Conservation (phyloP, 2,888 invertebrate species). For the Lepas anatifera region DNA sequence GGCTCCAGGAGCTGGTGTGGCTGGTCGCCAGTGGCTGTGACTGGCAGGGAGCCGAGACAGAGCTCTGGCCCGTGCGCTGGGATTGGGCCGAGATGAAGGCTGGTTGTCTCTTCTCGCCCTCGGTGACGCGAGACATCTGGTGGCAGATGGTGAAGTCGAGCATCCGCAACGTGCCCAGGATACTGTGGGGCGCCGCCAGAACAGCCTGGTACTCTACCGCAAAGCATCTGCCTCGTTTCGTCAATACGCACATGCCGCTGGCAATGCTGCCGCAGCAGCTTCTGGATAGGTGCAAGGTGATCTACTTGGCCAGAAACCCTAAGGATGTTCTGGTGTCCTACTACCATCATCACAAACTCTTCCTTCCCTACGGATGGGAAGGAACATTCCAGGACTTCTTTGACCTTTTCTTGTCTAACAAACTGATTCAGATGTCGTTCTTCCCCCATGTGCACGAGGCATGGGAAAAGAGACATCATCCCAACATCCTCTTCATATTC, state of each 20-base stretch:
- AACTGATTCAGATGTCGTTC: slow-evolving; percentile 36
- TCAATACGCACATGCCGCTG: slow-evolving; percentile 30
- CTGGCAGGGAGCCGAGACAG: background rate
- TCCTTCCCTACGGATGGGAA: slow-evolving; percentile 6
- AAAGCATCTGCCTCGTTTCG: slow-evolving; percentile 21
- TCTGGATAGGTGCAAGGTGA: slow-evolving; percentile 29
- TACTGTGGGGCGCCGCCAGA: background rate
- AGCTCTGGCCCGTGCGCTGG: background rate
- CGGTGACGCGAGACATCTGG: background rate
- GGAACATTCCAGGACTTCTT: slow-evolving; percentile 32
- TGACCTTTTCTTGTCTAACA: slow-evolving; percentile 32
- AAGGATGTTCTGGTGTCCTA: slow-evolving; percentile 37
- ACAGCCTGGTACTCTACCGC: background rate
- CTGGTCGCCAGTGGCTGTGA: background rate
- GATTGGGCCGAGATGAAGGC: background rate
- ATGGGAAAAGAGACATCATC: slow-evolving; percentile 29
- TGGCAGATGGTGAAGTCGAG: background rate
- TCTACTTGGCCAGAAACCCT: slow-evolving; percentile 37
- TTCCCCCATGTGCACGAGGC: slow-evolving; percentile 32
- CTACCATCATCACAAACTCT: slow-evolving; percentile 30
- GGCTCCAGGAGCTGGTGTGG: background rate
- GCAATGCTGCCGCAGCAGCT: slow-evolving; percentile 18
- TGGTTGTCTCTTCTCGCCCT: background rate
- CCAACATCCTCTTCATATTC: slow-evolving; percentile 31
- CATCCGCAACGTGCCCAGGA: background rate